Evolutionary conservation across 2,113 vertebrate species (phyloP).

Genomic region (Amphiprion percula): DNA sequence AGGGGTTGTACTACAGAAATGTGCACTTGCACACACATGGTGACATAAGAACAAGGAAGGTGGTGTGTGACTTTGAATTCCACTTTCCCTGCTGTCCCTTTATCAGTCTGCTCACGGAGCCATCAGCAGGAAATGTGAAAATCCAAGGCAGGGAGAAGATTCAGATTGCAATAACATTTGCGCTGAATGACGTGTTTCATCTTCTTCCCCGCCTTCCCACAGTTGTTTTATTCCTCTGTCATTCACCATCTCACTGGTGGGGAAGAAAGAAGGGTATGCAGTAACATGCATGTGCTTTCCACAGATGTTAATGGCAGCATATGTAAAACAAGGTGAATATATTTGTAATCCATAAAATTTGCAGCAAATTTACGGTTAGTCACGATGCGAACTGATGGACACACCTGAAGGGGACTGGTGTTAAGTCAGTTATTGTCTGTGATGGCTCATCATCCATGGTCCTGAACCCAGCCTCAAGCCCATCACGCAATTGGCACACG

Average conservation of each 20-base stretch:
- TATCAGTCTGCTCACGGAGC: constrained; percentile 54
- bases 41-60: constrained; percentile 33
- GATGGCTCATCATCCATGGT: constrained; percentile 9
- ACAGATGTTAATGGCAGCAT: not conserved
- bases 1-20: constrained; percentile 2
- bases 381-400: not conserved
- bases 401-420: not conserved
- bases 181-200: constrained; percentile 50
- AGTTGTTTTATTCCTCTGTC: constrained; percentile 14
- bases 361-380: not conserved
- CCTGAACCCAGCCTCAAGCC: constrained; percentile 4
- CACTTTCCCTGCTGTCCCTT: constrained; percentile 13
- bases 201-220: constrained; percentile 14
- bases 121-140: constrained; percentile 46
- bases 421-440: not conserved
- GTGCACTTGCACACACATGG: not conserved
- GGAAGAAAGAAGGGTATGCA: not conserved
- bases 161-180: constrained; percentile 64
- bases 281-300: not conserved
- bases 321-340: not conserved
- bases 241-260: constrained; percentile 9
- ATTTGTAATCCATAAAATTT: not conserved
- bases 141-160: constrained; percentile 45
- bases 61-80: constrained; percentile 50
- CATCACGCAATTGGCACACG: constrained; percentile 34